These are phyloP conservation scores for Hemibagrus wyckioides DNA, from an alignment of 2,113 vertebrate species.

Conservation along the genomic window DNA sequence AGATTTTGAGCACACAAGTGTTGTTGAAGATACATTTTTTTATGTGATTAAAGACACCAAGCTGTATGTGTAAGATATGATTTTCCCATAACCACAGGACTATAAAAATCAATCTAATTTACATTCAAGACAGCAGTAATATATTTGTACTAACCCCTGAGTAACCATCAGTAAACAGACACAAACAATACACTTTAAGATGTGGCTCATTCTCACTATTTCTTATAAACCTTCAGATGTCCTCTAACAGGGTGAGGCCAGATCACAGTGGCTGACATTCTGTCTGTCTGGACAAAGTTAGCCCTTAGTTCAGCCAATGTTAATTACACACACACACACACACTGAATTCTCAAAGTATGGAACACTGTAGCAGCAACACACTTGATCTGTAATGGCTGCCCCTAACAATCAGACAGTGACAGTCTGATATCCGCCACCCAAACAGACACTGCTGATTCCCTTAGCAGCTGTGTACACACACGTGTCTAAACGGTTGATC, in stretches of 20 bases:
- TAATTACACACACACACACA: constrained; percentile 10
- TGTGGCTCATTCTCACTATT: neutral
- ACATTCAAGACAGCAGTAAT: neutral
- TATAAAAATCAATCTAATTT: neutral
- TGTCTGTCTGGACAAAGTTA: constrained; percentile 42
- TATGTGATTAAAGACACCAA: neutral
- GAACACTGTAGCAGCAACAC: neutral
- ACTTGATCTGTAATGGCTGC: constrained; percentile 50
- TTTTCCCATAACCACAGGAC: neutral
- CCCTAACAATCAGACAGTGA: constrained; percentile 26
- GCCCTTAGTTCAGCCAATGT: neutral
- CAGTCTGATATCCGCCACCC: constrained; percentile 3
- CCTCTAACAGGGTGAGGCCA: constrained; percentile 6
- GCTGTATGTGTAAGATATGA: neutral
- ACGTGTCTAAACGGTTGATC: constrained; percentile 35
- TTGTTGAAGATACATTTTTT: neutral
- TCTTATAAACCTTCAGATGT: constrained; percentile 33
- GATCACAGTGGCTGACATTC: constrained; percentile 27
- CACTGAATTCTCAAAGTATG: neutral
- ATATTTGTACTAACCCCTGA: neutral
- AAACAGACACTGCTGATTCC: constrained; percentile 26
- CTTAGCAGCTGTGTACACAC: constrained; percentile 43
- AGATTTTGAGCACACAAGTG: neutral
- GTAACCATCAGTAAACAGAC: neutral
- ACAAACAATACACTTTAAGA: neutral